Conservation (phyloP, 2,113 vertebrate genomes). For the Phyllostomus discolor region DNA sequence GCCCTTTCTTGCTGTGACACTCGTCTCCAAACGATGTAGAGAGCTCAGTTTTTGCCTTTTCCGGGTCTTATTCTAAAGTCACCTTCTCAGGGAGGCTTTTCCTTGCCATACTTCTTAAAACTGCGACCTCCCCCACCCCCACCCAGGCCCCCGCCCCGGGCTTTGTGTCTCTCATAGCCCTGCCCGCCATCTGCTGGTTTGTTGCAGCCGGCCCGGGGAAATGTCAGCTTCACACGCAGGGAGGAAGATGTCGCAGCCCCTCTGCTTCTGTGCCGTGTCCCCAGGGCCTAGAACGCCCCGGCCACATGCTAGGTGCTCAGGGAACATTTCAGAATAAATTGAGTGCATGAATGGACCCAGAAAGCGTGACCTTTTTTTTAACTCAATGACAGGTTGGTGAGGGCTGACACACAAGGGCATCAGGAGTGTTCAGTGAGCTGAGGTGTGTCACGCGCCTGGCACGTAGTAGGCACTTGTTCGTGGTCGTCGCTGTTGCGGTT, state of each 20-base stretch:
- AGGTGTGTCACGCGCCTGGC: accelerated
- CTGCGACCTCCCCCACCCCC: no score
- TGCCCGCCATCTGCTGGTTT: not conserved
- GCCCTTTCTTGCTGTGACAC: not conserved
- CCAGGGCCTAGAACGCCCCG: not conserved
- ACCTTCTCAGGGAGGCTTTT: not conserved
- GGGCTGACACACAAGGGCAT: not conserved
- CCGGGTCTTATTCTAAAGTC: not conserved
- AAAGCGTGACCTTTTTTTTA: not conserved
- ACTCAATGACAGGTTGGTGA: not conserved
- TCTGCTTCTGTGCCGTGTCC: not conserved
- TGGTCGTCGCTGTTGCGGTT: no score
- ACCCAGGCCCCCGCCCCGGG: accelerated
- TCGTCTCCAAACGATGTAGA: not conserved
- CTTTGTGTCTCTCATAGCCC: accelerated
- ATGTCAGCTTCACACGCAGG: not conserved
- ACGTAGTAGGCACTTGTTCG: not conserved
- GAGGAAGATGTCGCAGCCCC: accelerated
- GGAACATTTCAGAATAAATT: not conserved
- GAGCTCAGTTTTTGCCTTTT: not conserved
- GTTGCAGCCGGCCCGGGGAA: not conserved
- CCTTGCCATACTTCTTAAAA: not conserved
- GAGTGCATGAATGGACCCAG: not conserved
- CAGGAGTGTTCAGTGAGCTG: not conserved
- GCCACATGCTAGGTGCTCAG: not conserved